Percentiles rank a stretch among this genome's conserved stretches.
Evolutionary conservation across 64 coral and sea anemone genomes (phyloP).

Genomic region (Astreopora myriophthalma): DNA sequence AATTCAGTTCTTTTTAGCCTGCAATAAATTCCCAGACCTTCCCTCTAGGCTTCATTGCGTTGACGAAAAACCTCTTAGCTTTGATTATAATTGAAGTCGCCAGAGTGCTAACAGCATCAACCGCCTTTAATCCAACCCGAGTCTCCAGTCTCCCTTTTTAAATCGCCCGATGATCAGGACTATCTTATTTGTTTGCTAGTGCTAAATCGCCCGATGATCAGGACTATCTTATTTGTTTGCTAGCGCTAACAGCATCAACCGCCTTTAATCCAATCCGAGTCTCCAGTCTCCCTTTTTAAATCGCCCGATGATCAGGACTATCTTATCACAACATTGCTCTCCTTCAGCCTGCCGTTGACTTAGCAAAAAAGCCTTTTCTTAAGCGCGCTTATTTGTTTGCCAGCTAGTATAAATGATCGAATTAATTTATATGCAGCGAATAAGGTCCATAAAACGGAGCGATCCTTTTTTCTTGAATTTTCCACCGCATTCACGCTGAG

Average conservation of each 20-base stretch:
- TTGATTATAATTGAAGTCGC: too few relatives aligned
- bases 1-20: too few relatives aligned
- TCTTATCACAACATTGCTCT: constrained; percentile 22
- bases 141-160: neutral
- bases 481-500: neutral
- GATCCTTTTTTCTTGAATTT: neutral
- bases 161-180: constrained; percentile 7
- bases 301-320: constrained; percentile 11
- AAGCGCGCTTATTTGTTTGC: neutral
- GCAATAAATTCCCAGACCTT: too few relatives aligned
- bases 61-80: too few relatives aligned
- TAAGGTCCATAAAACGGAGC: neutral
- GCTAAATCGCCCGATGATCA: constrained; percentile 19
- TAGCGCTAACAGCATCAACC: neutral
- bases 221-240: neutral
- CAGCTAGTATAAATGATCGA: constrained; percentile 2
- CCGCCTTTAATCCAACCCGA: neutral
- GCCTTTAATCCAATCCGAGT: neutral
- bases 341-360: neutral
- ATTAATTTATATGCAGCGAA: constrained; percentile 8
- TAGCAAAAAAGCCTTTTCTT: neutral
- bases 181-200: too few relatives aligned
- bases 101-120: neutral
- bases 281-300: neutral
- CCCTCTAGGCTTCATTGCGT: too few relatives aligned